Conservation (phyloP, 2,113 vertebrate genomes). For the Lontra canadensis region DNA sequence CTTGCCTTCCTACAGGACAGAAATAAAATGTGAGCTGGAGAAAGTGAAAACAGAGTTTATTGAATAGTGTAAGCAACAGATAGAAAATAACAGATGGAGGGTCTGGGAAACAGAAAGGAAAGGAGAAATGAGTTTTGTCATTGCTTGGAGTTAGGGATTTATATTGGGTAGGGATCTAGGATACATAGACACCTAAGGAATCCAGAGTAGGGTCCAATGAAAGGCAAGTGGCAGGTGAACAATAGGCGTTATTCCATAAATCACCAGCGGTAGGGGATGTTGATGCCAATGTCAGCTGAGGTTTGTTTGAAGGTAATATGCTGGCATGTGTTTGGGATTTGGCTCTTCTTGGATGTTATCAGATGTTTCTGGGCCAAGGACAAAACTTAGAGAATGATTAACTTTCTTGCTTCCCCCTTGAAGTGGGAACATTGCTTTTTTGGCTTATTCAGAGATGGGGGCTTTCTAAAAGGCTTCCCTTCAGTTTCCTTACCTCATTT, state of each 20-base stretch:
- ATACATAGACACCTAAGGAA: not conserved
- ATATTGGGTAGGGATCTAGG: not conserved
- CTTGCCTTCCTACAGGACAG: not conserved
- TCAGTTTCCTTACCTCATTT: not conserved
- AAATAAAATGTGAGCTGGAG: not conserved
- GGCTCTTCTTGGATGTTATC: not conserved
- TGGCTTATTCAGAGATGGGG: not conserved
- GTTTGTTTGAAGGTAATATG: not conserved
- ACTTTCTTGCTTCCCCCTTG: not conserved
- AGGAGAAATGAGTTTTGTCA: not conserved
- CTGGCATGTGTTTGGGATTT: not conserved
- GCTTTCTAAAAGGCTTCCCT: not conserved
- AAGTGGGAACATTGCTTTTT: not conserved
- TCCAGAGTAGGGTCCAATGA: not conserved
- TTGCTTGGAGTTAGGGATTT: not conserved
- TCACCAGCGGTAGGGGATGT: not conserved
- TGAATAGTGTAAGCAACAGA: not conserved
- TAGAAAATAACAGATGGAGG: not conserved
- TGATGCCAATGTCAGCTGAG: not conserved
- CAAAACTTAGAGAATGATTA: not conserved
- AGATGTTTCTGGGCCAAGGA: not conserved
- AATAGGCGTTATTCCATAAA: not conserved
- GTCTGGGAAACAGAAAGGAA: not conserved
- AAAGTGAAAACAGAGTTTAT: not conserved
- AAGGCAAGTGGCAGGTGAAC: not conserved